These are phyloP conservation scores for Papilio aristodemus DNA, from an alignment of 1,140 invertebrate species.

Conservation along the genomic window DNA sequence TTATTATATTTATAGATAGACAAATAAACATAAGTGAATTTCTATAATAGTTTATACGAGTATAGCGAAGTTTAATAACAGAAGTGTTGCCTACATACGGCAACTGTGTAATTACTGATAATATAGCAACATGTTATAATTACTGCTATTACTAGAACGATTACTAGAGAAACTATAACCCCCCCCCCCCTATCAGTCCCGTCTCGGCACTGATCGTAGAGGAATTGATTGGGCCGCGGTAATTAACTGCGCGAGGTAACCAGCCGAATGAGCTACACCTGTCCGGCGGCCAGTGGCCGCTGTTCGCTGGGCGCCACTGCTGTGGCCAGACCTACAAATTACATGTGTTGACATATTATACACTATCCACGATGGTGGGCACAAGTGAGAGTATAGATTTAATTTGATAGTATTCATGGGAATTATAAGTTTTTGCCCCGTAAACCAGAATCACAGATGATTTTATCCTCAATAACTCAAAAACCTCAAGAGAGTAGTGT, in stretches of 20 bases:
- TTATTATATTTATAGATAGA: neutral
- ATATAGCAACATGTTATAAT: slow-evolving; percentile 14
- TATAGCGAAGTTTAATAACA: neutral
- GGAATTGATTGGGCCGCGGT: slow-evolving; percentile 15
- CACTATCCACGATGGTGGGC: neutral
- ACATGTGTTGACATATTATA: slow-evolving; percentile 19
- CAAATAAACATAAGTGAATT: neutral
- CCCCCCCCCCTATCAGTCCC: neutral
- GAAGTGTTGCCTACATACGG: neutral
- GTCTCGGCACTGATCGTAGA: neutral
- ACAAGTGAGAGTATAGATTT: no score
- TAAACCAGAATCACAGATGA: no score
- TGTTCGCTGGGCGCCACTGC: neutral
- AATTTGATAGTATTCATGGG: no score
- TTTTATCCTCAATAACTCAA: no score
- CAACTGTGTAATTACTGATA: neutral
- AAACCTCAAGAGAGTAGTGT: no score
- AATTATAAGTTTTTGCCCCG: no score
- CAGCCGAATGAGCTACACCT: neutral
- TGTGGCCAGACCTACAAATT: slow-evolving; percentile 10
- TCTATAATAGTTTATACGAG: neutral
- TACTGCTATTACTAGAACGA: neutral
- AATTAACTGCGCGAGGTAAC: slow-evolving; percentile 7
- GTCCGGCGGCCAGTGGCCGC: neutral
- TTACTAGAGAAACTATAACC: neutral